Conservation (phyloP, 2,113 vertebrate species). For the Fulica atra region DNA sequence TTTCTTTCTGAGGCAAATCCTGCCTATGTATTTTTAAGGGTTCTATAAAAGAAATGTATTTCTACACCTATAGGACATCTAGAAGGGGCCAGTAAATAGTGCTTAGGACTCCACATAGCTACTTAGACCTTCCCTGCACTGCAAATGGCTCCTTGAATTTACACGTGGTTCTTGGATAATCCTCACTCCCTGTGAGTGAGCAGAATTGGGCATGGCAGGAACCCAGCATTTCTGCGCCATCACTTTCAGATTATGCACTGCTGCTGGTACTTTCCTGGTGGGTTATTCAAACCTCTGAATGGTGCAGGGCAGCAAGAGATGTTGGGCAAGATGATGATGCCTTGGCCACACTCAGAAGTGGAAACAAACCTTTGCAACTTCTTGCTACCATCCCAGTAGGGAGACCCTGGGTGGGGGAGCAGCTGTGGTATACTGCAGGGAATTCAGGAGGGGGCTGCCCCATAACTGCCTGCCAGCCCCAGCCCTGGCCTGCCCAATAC, state of each 20-base stretch:
- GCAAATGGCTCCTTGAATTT: not conserved
- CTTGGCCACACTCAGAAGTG: not conserved
- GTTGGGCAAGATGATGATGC: not conserved
- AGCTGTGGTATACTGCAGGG: not conserved
- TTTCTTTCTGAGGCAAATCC: not conserved
- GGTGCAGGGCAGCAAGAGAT: not conserved
- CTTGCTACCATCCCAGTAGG: not conserved
- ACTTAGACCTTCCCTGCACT: not conserved
- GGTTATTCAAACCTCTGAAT: not conserved
- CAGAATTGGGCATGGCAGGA: not conserved
- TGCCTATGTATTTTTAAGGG: not conserved
- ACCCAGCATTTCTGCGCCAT: not conserved
- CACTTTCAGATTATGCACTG: not conserved
- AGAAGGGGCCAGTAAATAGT: not conserved
- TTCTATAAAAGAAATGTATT: not conserved
- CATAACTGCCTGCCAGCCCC: fast-evolving
- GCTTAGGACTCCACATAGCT: not conserved
- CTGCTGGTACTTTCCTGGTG: fast-evolving
- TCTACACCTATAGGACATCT: not conserved
- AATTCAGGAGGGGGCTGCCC: not conserved
- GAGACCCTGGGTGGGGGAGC: not conserved
- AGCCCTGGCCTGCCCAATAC: not conserved
- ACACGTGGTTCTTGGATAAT: not conserved
- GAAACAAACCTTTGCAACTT: not conserved
- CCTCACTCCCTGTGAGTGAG: not conserved